phyloP scores from a whole-genome alignment of 2,113 vertebrate genomes.

The Chamaetylas fuelleborni region DNA sequence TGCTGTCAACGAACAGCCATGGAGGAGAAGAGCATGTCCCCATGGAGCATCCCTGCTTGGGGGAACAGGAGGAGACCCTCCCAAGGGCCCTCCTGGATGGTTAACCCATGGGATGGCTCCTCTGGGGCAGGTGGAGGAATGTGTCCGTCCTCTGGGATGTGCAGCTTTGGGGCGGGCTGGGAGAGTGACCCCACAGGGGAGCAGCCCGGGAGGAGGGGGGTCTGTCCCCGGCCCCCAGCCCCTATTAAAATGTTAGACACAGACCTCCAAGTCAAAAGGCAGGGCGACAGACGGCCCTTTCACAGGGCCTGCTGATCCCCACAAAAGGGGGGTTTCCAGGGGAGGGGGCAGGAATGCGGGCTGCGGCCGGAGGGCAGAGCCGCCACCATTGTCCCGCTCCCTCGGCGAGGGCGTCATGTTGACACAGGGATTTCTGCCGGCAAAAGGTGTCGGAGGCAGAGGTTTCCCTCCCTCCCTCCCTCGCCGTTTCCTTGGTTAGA shows the following conservation, averaged over 20 bases:
- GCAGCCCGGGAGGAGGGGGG: neutral
- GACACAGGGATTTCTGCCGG: constrained; percentile 62
- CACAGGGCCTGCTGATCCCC: constrained; percentile 56
- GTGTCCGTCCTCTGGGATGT: neutral
- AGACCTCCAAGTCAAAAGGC: constrained; percentile 44
- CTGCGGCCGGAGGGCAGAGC: constrained; percentile 36
- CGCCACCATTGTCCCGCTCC: constrained; percentile 43
- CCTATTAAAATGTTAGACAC: constrained; percentile 63
- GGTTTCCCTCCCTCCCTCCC: constrained; percentile 12
- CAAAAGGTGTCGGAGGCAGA: constrained; percentile 49
- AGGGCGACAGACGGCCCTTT: constrained; percentile 54
- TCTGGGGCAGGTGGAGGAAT: neutral
- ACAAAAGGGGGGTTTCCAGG: constrained; percentile 67
- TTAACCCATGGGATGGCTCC: neutral
- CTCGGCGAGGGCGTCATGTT: constrained; percentile 49
- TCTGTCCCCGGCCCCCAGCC: neutral
- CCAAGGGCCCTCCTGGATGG: fast-evolving
- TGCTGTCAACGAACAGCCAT: fast-evolving
- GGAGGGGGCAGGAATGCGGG: constrained; percentile 58
- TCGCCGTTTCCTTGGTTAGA: constrained; percentile 39
- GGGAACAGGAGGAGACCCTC: neutral
- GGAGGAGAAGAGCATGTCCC: neutral
- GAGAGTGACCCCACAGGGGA: neutral
- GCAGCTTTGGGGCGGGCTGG: neutral
- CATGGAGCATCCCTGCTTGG: neutral